Base-by-base conservation (phyloP, 2,797 vertebrate genomes). In the Eurystomus glaucurus region DNA sequence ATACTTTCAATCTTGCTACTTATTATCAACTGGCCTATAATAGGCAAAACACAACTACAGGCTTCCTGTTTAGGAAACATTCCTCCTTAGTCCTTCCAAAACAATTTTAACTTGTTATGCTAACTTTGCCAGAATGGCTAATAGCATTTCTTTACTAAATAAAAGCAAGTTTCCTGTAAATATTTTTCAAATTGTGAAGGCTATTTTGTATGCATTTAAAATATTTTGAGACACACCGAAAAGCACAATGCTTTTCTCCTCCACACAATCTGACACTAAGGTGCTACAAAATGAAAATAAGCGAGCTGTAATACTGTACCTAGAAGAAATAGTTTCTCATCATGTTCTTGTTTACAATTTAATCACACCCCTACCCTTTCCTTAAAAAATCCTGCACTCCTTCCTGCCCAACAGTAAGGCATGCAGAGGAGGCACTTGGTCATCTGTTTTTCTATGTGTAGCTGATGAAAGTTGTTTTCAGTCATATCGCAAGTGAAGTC, bases 111-210 rank as follows among this genome's bases (percentile, higher is more conserved):
- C 37, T 23, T 58, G 43, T 51, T 60, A 64, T 6, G 50, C 10
- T 51, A 65, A 54, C 22, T 43, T 64, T 72, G 14, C 10, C 41
- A 88, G 41, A n/a, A 79, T 31, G 33, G 23, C 25, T 90, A 87
- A 46, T 12, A 65, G 8, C 9, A 29, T 54, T 80, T 39, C 13
- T 75, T 71, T 28, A 51, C 31, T 26, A 85, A 62, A 31, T 41
- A 86, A 69, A 90, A 51, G 5, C 58, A 74, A 75, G 45, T 85
- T 79, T 94, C 31, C 41, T 69, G 21, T 31, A 82, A 90, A 61
- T 54, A 69, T 6, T 85, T 78, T 75, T 76, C 61, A 18, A 75
- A 57, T 78, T 62, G 43, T n/a, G 20, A 17, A 62, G 11, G 18
- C 52, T 84, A 19, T 50, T 72, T 5, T 64, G 13, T 29, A 74